These are phyloP conservation scores for Nothocercus nigrocapillus DNA, from an alignment of 2,113 vertebrate species.

Conservation along the genomic window DNA sequence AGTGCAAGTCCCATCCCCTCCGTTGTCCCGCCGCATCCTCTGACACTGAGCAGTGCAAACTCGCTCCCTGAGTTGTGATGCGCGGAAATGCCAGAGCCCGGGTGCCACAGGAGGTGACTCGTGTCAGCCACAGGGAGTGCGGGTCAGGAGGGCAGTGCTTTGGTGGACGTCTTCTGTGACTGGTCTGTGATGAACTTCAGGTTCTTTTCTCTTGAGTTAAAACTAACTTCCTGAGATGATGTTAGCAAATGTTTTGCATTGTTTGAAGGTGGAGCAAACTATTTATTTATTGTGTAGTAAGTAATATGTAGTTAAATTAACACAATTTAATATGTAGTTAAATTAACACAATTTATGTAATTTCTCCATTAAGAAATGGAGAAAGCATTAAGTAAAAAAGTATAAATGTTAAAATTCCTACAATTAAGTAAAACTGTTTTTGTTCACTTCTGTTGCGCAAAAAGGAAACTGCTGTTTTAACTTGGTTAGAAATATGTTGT, in stretches of 20 bases:
- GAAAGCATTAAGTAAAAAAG: neutral
- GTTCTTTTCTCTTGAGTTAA: neutral
- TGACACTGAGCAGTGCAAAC: neutral
- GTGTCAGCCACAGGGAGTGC: too few relatives aligned
- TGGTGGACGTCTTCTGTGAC: rapidly evolving
- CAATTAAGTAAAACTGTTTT: neutral
- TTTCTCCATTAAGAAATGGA: neutral
- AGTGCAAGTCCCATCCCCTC: neutral
- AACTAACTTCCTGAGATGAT: neutral
- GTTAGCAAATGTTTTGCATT: neutral
- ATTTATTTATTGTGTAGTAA: too few relatives aligned
- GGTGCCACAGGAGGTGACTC: too few relatives aligned
- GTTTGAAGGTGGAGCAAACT: neutral
- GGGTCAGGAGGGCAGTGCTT: neutral
- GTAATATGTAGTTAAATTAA: too few relatives aligned
- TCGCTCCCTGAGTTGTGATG: neutral
- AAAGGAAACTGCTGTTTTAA: neutral
- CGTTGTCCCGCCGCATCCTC: neutral
- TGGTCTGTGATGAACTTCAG: neutral
- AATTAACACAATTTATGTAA: too few relatives aligned
- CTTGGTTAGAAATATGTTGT: neutral
- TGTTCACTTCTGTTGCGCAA: neutral
- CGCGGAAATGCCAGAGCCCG: neutral
- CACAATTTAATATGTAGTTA: too few relatives aligned
- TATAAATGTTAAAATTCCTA: neutral